Conservation (phyloP, 2,888 invertebrate species). For the Cosmorhoe ocellata region DNA sequence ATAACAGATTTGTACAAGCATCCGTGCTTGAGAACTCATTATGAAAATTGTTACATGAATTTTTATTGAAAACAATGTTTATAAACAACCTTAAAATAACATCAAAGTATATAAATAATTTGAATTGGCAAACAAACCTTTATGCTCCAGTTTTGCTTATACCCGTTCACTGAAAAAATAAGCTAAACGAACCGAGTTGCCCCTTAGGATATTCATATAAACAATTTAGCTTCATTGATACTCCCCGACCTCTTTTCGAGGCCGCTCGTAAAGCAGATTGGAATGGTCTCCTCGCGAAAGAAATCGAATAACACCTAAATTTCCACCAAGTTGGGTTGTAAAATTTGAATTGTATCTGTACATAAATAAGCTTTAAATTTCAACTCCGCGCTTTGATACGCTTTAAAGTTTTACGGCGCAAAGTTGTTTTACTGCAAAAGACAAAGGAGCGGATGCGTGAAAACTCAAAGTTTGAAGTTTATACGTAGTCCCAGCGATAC, state of each 20-base stretch:
- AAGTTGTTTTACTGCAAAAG: slow-evolving; percentile 24
- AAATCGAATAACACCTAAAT: slow-evolving; percentile 43
- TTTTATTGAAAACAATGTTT: no score
- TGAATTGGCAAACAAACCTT: slow-evolving; percentile 9
- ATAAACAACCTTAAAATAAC: no score
- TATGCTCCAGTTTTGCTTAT: slow-evolving; percentile 10
- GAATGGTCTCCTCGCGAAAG: slow-evolving; percentile 42
- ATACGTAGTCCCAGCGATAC: slow-evolving; percentile 8
- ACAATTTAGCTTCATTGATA: slow-evolving; percentile 49
- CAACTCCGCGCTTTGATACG: slow-evolving; percentile 28
- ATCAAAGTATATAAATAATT: no score
- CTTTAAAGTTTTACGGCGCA: slow-evolving; percentile 34
- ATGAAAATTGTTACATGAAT: no score
- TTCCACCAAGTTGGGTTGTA: slow-evolving; percentile 40
- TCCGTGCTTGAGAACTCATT: no score
- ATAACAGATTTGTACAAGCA: no score
- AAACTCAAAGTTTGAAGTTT: slow-evolving; percentile 16
- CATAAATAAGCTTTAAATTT: slow-evolving; percentile 47
- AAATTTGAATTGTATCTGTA: slow-evolving; percentile 52
- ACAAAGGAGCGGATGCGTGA: slow-evolving; percentile 24
- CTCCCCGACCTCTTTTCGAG: slow-evolving; percentile 38
- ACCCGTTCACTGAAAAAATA: slow-evolving; percentile 31
- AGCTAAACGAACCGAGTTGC: slow-evolving; percentile 29
- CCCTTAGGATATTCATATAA: slow-evolving; percentile 38
- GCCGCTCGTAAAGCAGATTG: slow-evolving; percentile 50